Evolutionary conservation across 2,797 vertebrate genomes (phyloP).

Genomic region (Etheostoma perlongum): DNA sequence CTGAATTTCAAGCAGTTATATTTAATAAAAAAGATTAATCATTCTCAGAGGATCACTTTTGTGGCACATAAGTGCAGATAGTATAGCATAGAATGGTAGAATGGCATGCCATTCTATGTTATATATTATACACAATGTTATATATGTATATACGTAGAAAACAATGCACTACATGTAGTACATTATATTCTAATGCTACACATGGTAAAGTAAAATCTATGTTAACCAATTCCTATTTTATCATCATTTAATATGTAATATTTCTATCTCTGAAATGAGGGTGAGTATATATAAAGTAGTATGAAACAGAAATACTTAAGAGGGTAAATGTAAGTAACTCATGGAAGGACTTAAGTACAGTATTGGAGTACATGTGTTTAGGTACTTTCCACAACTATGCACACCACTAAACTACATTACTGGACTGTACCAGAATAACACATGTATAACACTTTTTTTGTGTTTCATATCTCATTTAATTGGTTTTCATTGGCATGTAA

Average conservation of each 20-base stretch:
- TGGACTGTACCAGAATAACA: no score
- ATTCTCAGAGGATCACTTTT: neutral
- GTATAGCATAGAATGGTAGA: neutral
- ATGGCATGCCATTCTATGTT: neutral
- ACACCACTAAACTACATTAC: no score
- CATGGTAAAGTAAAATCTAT: neutral
- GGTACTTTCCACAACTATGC: no score
- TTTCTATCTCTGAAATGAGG: neutral
- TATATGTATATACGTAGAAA: neutral
- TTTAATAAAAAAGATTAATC: neutral
- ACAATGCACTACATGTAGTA: neutral
- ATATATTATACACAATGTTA: neutral
- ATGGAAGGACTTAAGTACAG: no score
- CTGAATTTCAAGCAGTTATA: neutral
- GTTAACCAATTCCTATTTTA: neutral
- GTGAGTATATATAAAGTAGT: neutral
- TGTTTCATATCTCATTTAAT: no score
- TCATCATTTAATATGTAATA: neutral
- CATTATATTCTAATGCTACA: neutral
- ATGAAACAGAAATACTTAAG: neutral
- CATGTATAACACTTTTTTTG: no score
- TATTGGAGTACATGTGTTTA: no score
- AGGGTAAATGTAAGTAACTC: neutral
- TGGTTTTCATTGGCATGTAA: no score
- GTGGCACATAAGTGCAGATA: neutral